Evolutionary conservation across 2,113 vertebrate genomes (phyloP).

Genomic region (Anthoscopus minutus): DNA sequence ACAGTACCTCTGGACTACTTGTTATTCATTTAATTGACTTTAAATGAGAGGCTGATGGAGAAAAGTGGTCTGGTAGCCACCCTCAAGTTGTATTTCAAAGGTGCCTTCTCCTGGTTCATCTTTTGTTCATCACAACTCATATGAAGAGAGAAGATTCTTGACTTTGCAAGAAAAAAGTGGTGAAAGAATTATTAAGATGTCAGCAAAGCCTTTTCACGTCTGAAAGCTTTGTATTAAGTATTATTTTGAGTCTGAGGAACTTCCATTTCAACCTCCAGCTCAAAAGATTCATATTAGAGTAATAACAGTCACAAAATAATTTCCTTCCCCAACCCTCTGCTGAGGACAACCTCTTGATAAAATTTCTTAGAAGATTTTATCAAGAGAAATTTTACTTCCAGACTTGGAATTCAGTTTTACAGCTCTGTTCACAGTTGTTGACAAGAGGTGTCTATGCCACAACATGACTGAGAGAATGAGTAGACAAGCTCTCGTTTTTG

Average conservation of each 20-base stretch:
- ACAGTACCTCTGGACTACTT: neutral
- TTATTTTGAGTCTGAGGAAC: neutral
- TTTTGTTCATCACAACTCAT: neutral
- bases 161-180: neutral
- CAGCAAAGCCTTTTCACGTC: neutral
- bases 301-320: neutral
- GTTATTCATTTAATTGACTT: neutral
- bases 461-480: neutral
- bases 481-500: neutral
- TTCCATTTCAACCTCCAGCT: neutral
- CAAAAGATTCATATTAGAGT: neutral
- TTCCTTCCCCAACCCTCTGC: neutral
- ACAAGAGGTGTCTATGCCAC: neutral
- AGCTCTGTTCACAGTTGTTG: neutral
- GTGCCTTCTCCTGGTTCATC: neutral
- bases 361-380: neutral
- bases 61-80: neutral
- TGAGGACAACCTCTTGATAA: neutral
- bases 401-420: neutral
- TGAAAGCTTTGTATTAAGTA: neutral
- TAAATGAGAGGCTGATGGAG: neutral
- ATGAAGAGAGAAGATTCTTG: neutral
- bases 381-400: neutral
- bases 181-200: neutral
- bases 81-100: neutral